Evolutionary conservation across 1,140 invertebrate genomes (phyloP), one percentile per base, ranked within the genome.

Genomic region (Drosophila lini): DNA sequence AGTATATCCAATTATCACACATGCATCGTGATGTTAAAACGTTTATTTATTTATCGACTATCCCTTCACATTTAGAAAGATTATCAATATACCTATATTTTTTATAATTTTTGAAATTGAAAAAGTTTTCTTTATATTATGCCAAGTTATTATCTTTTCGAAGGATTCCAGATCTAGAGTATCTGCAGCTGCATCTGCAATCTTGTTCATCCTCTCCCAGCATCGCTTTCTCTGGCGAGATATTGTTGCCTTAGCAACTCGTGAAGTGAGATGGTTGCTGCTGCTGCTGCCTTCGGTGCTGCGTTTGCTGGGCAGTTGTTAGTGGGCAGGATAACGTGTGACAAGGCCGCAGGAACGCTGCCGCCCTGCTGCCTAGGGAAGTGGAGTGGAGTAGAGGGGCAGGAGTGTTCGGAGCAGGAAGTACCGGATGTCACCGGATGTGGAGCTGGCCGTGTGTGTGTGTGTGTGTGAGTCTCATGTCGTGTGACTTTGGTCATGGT

Each of bases 401-500:
- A 32, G 13, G 42, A 34, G 28, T 40, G 57, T 55, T 52, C 62
- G 53, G 53, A 41, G 64, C 77, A 88, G 83, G 84, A 89, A 89
- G 59, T 88, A 88, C 84, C 80, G 83, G 84, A 89, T 88, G 83
- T 88, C 84, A 80, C 80, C 80, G 83, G 83, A 89, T 89, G 83
- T 89, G 76, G 63, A 85, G 65, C 79, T 82, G 56, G 73, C 41
- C 40, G 52, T 69, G 63, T 61, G 52, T 52, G 67, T 59, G 44
- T 45, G 45, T 74, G 70, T 40, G 45, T 69, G 75, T 40, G 45
- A 69, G 75, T 75, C 60, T 64, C 73, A 65, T 75, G 79, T 75
- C 68, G 84, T 89, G 84, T 83, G 80, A 89, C 83, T 89, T 83
- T 83, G 84, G 83, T 88, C 84, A 88, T 88, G 80, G 73, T 88